phyloP scores from a whole-genome alignment of 1,140 invertebrate genomes.

The Thaumatotibia leucotreta region DNA sequence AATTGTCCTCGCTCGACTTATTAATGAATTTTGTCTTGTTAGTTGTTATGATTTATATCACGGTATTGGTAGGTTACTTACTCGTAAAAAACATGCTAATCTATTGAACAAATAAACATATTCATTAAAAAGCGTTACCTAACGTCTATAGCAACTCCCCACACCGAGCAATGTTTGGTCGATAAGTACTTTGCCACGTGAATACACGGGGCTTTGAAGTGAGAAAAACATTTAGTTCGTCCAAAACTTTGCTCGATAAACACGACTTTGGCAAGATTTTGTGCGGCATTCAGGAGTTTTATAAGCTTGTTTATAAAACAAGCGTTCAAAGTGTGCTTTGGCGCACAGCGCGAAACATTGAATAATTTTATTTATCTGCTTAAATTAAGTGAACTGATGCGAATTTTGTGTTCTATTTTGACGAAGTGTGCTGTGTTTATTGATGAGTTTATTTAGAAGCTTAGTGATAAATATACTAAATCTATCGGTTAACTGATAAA shows the following conservation, averaged over 20 bases:
- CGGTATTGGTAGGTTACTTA: too few relatives aligned
- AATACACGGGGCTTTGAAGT: not conserved
- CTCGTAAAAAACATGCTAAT: too few relatives aligned
- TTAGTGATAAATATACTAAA: too few relatives aligned
- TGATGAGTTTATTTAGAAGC: too few relatives aligned
- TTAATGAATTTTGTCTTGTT: too few relatives aligned
- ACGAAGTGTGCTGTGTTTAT: too few relatives aligned
- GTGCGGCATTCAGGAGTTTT: not conserved
- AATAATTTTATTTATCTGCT: conserved; percentile 16
- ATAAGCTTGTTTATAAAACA: not conserved
- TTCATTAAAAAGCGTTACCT: too few relatives aligned
- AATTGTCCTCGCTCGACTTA: too few relatives aligned
- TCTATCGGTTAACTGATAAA: too few relatives aligned
- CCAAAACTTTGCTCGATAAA: not conserved
- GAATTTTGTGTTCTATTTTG: too few relatives aligned
- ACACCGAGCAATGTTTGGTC: conserved; percentile 35
- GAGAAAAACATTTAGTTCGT: not conserved
- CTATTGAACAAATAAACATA: too few relatives aligned
- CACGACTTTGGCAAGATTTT: not conserved
- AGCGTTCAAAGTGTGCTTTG: not conserved
- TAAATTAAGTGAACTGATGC: conserved; percentile 3
- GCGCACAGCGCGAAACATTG: conserved; percentile 19
- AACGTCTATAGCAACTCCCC: not conserved
- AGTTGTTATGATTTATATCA: too few relatives aligned
- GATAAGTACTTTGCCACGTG: conserved; percentile 39